Conservation (phyloP, 2,888 invertebrate genomes). For the Phyllotreta striolata region DNA sequence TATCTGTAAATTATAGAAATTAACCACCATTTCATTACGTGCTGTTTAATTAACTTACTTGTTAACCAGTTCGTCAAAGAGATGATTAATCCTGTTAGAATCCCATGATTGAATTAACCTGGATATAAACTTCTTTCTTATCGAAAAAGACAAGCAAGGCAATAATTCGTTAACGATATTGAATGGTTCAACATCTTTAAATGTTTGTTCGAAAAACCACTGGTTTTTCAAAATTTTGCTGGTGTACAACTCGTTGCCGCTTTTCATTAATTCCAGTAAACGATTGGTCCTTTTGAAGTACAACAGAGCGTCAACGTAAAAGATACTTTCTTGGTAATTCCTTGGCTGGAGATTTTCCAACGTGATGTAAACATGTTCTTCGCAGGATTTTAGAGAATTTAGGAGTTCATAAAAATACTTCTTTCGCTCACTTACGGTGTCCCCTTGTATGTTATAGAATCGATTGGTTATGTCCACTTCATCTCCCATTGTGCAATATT, state of each 20-base stretch:
- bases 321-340: conserved; percentile 46
- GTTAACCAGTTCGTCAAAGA: conserved; percentile 43
- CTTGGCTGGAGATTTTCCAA: conserved; percentile 39
- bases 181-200: conserved; percentile 36
- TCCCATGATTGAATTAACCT: conserved; percentile 38
- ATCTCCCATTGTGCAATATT: conserved; percentile 23
- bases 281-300: conserved; percentile 41
- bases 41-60: conserved; percentile 35
- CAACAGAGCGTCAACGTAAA: conserved; percentile 46
- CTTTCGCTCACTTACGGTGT: conserved; percentile 39
- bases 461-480: conserved; percentile 38
- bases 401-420: conserved; percentile 43
- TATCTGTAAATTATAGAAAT: conserved; percentile 41
- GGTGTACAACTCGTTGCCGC: conserved; percentile 45
- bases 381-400: conserved; percentile 25
- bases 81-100: conserved; percentile 40
- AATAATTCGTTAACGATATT: conserved; percentile 45
- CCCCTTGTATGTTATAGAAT: conserved; percentile 43
- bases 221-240: conserved; percentile 46
- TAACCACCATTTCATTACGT: not conserved
- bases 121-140: conserved; percentile 46
- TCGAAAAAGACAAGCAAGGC: conserved; percentile 43
- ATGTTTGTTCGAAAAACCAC: conserved; percentile 46
- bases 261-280: conserved; percentile 42
- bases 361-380: conserved; percentile 27